These are phyloP conservation scores for Stenopsyche tienmushanensis DNA, from an alignment of 1,140 invertebrate genomes.

Conservation along the genomic window DNA sequence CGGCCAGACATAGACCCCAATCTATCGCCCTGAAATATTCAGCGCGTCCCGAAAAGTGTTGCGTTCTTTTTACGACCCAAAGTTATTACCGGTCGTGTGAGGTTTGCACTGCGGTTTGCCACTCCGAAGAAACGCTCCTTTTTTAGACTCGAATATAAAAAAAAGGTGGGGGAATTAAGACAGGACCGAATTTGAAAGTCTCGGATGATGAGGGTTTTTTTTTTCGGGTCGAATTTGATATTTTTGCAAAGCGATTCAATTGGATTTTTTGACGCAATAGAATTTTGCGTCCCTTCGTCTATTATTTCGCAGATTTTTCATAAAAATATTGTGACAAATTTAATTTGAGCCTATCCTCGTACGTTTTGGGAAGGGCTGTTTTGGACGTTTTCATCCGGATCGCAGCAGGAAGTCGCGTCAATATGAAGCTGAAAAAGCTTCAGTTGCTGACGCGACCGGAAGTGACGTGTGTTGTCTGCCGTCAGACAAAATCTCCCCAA, in stretches of 20 bases:
- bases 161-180: not conserved
- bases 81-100: not conserved
- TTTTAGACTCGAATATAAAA: not conserved
- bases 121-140: not conserved
- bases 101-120: not conserved
- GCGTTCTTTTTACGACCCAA: conserved; percentile 2
- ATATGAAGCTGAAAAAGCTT: not conserved
- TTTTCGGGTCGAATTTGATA: too few species aligned
- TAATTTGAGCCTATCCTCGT: not conserved
- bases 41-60: not conserved
- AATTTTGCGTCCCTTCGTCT: too few species aligned
- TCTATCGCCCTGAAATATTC: conserved; percentile 4
- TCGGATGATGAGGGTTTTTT: not conserved
- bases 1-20: conserved; percentile 10
- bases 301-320: too few species aligned
- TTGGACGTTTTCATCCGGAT: conserved; percentile 19
- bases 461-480: conserved; percentile 12
- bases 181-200: not conserved
- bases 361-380: conserved; percentile 3
- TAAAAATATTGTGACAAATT: not conserved
- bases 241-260: too few species aligned
- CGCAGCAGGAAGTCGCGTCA: conserved; percentile 6
- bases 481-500: not conserved
- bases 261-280: too few species aligned
- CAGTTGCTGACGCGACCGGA: not conserved